These are phyloP conservation scores for Perognathus longimembris DNA, from an alignment of 2,113 vertebrate genomes.

Conservation along the genomic window DNA sequence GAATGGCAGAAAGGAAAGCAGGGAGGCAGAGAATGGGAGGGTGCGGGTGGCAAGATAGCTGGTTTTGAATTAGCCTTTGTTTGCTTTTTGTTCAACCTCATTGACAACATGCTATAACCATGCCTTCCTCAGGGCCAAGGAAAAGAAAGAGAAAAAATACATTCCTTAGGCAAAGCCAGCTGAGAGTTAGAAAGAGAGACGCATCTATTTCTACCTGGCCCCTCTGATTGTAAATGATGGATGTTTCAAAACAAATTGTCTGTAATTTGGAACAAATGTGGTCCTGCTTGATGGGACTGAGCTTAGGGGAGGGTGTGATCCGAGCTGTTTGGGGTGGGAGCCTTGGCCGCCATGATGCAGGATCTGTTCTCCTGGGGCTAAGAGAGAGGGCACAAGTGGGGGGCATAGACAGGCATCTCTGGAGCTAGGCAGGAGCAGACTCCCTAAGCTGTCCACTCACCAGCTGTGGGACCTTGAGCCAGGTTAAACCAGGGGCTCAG, in stretches of 20 bases:
- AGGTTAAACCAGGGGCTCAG: constrained; percentile 6
- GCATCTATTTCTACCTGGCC: constrained; percentile 81
- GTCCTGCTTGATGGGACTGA: background rate
- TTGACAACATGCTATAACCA: constrained; percentile 80
- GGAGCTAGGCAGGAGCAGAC: background rate
- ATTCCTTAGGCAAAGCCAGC: constrained; percentile 57
- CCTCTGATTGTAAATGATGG: constrained; percentile 83
- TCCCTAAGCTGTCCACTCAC: background rate
- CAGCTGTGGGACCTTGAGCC: background rate
- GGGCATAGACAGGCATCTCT: background rate
- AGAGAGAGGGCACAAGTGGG: background rate
- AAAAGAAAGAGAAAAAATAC: constrained; percentile 67
- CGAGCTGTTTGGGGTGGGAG: background rate
- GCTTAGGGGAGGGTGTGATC: background rate
- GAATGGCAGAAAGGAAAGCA: constrained; percentile 37
- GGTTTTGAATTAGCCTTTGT: constrained; percentile 84
- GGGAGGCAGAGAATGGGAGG: background rate
- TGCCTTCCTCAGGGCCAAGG: constrained; percentile 66
- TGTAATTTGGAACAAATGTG: constrained; percentile 83
- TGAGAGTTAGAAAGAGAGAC: constrained; percentile 65
- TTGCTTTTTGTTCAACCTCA: constrained; percentile 86
- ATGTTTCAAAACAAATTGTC: constrained; percentile 83
- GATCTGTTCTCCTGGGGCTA: background rate
- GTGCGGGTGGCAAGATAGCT: background rate
- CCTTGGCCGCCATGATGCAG: background rate